These are phyloP conservation scores for human DNA, from an alignment of 2,113 vertebrate genomes.

Conservation along the genomic window GRCh38 chr17:57486501-57487000, in stretches of 20 bases:
- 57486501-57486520: slow-evolving; percentile 25
- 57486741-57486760: background rate
- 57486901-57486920: background rate
- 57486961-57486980: background rate
- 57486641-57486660: background rate
- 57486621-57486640: background rate
- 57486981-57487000: background rate
- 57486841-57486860: background rate
- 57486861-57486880: background rate
- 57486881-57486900: background rate
- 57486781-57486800: background rate
- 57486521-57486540: slow-evolving; percentile 7
- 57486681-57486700: background rate
- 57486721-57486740: background rate
- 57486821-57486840: background rate
- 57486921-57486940: background rate
- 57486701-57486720: background rate
- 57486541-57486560: background rate
- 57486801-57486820: background rate
- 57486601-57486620: background rate
- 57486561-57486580: background rate
- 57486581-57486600: background rate
- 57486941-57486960: background rate
- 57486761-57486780: background rate
- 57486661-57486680: background rate